Base-by-base conservation (phyloP, 2,113 vertebrate species). In the Progne subis region DNA sequence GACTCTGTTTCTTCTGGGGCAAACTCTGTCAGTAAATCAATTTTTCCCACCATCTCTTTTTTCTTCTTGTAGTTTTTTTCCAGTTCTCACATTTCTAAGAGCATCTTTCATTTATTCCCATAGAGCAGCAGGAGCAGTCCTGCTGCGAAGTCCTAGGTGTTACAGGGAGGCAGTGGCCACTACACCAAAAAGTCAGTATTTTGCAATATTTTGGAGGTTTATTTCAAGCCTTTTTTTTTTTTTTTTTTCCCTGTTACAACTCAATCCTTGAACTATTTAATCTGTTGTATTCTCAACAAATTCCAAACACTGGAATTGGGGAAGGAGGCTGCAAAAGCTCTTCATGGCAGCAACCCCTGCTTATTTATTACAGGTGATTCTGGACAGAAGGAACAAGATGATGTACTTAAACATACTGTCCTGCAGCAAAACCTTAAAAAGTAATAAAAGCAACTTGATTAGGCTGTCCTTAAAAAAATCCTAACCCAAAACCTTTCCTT, bases 181-280 rank as follows among this genome's bases (percentile, higher is more conserved):
- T 24, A 12, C 9, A 20, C 24, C 1, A 2, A 16, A 25, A 80
- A 46, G 19, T 32, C n/a, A 11, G 1, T 50, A 23, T 34, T 82
- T 32, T 57, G 25, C 31, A 14, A 1, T 60, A 2, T 39, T 82
- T 72, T 25, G 0, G 46, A 68, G 11, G 17, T 44, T 52, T 55
- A 24, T 64, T 79, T 76, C 25, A 55, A 31, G 3, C 23, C 0
- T 29, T 59, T 50, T 28, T 11, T 44, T 8, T n/a, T 21, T 8
- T 3, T 6, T 19, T 8, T 24, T 46, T 34, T 8, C 2, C 8
- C 20, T 9, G 7, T 47, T 46, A 25, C 0, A 10, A 34, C 1
- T 7, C 52, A 44, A 0, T 70, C 4, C 8, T 34, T 83, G 18
- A 56, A n/a, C 21, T 7, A 0, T 19, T 32, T 37, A 37, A 37